Evolutionary conservation across 1,140 invertebrate genomes (phyloP).

Genomic region (Macrosteles quadrilineatus): DNA sequence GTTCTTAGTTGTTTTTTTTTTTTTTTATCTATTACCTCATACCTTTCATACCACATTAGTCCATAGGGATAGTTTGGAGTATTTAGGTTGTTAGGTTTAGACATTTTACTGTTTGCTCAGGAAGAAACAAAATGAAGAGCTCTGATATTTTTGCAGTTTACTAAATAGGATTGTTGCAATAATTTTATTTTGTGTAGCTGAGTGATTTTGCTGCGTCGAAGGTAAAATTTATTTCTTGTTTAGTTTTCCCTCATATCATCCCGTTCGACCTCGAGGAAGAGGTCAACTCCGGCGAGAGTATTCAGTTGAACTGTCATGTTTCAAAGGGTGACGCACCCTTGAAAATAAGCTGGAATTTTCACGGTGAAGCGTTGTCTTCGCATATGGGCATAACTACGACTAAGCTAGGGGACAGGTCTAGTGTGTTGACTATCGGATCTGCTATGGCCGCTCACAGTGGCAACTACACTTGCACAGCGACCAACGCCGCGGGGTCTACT

Average conservation of each 20-base stretch:
- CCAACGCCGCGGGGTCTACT: constrained; percentile 52
- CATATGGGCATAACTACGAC: constrained; percentile 48
- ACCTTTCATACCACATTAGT: too few species aligned
- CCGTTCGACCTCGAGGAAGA: constrained; percentile 50
- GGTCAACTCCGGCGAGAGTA: constrained; percentile 62
- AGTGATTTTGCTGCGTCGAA: too few species aligned
- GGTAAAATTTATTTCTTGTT: background rate
- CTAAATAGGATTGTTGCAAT: too few species aligned
- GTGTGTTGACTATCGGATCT: constrained; percentile 50
- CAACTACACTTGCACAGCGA: constrained; percentile 76
- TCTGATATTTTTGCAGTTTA: too few species aligned
- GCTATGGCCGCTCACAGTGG: constrained; percentile 65
- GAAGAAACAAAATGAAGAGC: too few species aligned
- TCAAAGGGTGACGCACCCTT: constrained; percentile 82
- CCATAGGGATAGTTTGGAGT: too few species aligned
- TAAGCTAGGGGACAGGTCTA: constrained; percentile 65
- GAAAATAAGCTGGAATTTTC: constrained; percentile 73
- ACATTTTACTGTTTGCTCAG: too few species aligned
- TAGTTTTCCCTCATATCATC: constrained; percentile 47
- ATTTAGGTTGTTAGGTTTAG: too few species aligned
- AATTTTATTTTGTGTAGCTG: too few species aligned
- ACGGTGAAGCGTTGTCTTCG: constrained; percentile 41
- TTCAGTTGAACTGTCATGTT: constrained; percentile 73
- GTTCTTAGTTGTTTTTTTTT: too few species aligned
- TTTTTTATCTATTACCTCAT: too few species aligned